Base-by-base conservation (phyloP, 2,888 invertebrate genomes). In the Therioaphis trifolii region DNA sequence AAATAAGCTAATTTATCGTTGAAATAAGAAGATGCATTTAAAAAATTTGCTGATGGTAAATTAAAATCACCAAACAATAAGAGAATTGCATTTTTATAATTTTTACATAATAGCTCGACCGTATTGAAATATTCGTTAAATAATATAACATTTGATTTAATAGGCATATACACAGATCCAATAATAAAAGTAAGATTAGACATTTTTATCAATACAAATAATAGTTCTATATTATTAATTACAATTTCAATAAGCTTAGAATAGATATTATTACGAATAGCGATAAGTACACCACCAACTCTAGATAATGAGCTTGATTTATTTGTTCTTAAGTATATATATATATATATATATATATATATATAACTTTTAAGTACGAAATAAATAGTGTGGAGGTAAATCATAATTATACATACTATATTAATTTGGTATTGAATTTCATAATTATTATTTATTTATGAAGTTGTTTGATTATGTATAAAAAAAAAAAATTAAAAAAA, bases 1-100 rank as follows among this genome's bases (percentile, higher is more conserved):
- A 71, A 46, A 46, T 14, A 27, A 14, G 63, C 24, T 27, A 63
- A 63, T 63, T 63, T 63, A 63, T 63, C 27, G 27, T 63, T 15
- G 9, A 63, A 63, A 27, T 27, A 63, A 27, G 63, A 63, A 15
- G 24, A 63, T 63, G 9, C 27, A 27, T 63, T 63, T 27, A 27
- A 29, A 27, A 27, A 27, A 14, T 63, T 63, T 63, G 63, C 63
- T 63, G 24, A 46, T 4, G 71, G 69, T 43, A 69, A 14, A 15
- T 69, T 43, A 14, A 69, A 69, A 43, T 43, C 69, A 1, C n/a
- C 24, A 18, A 69, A 21, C 21, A 69, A 2, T 43, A 69, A 61
- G 5, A 61, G 14, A 61, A 40, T 68, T n/a, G 68, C 68, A 5
- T 40, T 49, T 0, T 15, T 7, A 49, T 24, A 27, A 46, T 46